Base-by-base conservation (phyloP, 2,888 invertebrate species). In the Ethmia dodecea region DNA sequence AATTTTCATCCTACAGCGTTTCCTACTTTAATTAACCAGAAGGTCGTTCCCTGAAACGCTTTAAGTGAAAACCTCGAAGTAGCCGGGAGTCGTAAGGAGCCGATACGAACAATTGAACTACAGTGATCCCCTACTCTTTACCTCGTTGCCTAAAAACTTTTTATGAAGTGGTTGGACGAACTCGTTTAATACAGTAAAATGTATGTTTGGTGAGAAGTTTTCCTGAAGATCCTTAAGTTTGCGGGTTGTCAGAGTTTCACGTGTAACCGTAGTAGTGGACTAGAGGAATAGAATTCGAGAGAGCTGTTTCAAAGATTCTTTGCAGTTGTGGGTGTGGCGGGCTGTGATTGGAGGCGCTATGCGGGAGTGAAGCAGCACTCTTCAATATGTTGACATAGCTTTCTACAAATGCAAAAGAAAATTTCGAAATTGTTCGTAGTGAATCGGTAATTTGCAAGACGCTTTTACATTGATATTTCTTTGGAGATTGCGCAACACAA, bases 1-100 rank as follows among this genome's bases (percentile, higher is more conserved):
- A 67, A 67, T 70, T 70, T 72, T 59, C 60, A 60, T 59, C 57
- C 51, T 55, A 55, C 54, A 49, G 44, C 49, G 47, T 63, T 63
- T 61, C 55, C 60, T 61, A 58, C 55, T 66, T 66, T 67, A 69
- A 71, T 71, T 68, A 68, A 66, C 60, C 55, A 61, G 54, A 60
- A 53, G 55, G 55, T 52, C 60, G 56, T 60, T 57, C 51, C 42
- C 40, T 38, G 47, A 55, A 60, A 55, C 52, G 55, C 59, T 60
- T 52, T 52, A 58, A 56, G 49, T 47, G 45, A 55, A 49, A 50
- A 52, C 50, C 51, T 54, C 51, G 42, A 52, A 55, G 52, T 52
- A 49, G 43, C 47, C 37, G 50, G 51, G 51, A 65, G 56, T 60
- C 58, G 53, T 49, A 52, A 58, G 52, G 50, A 57, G 55, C 55